Evolutionary conservation across 2,888 invertebrate genomes (phyloP).

Genomic region (Acleris cristana): DNA sequence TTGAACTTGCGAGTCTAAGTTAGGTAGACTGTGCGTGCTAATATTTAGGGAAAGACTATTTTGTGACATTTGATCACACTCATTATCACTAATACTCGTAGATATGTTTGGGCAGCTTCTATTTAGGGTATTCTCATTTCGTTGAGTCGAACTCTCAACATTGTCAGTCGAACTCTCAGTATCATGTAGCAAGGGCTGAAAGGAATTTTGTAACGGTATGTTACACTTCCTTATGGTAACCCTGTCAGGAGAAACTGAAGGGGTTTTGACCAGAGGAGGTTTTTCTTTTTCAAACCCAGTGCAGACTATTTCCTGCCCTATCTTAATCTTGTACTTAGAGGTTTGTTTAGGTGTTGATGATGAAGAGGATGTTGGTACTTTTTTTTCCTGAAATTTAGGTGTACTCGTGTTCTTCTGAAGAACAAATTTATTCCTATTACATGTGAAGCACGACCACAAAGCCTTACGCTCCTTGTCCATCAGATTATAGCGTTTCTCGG

Average conservation of each 20-base stretch:
- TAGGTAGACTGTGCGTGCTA: neutral
- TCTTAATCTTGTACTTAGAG: neutral
- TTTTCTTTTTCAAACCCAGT: neutral
- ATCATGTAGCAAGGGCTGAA: neutral
- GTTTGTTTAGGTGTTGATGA: neutral
- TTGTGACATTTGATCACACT: neutral
- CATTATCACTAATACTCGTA: neutral
- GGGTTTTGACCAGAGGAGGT: neutral
- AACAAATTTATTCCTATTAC: neutral
- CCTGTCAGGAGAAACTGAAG: neutral
- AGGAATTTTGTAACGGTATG: slow-evolving; percentile 2
- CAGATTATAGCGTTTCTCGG: slow-evolving; percentile 3
- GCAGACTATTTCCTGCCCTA: neutral
- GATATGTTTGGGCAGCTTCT: slow-evolving; percentile 1
- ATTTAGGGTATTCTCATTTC: neutral
- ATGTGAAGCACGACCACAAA: neutral
- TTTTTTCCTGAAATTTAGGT: neutral
- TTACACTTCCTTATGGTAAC: slow-evolving; percentile 1
- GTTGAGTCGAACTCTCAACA: neutral
- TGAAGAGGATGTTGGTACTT: neutral
- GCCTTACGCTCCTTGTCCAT: slow-evolving; percentile 3
- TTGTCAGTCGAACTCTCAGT: neutral
- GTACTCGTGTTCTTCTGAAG: neutral
- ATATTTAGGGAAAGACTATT: neutral
- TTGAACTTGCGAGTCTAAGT: slow-evolving; percentile 1